phyloP scores from a whole-genome alignment of 2,113 vertebrate genomes.

The Spilogale gracilis region DNA sequence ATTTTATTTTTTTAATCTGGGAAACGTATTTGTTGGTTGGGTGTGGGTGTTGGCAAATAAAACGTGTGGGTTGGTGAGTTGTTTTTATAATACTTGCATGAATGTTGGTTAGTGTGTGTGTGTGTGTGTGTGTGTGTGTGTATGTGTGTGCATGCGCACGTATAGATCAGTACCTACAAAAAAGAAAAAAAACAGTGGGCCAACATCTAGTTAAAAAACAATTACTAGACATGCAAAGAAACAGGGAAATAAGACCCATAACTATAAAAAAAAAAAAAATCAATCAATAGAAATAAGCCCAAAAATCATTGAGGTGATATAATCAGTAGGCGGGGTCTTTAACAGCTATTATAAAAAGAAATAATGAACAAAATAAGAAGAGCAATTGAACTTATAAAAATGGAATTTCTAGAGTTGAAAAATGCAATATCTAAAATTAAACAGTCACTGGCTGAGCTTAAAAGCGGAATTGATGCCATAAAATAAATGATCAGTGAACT shows the following conservation, averaged over 20 bases:
- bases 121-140: too few species aligned
- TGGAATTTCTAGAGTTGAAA: not conserved
- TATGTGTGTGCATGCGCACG: too few species aligned
- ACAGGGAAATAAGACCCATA: not conserved
- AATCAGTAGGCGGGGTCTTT: not conserved
- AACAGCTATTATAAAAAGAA: not conserved
- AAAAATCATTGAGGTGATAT: not conserved
- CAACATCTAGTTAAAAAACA: not conserved
- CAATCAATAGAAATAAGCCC: not conserved
- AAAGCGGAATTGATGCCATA: not conserved
- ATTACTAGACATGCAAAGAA: not conserved
- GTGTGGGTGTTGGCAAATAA: conserved; percentile 54
- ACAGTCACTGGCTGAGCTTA: not conserved
- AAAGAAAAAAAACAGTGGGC: too few species aligned
- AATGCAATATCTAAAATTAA: not conserved
- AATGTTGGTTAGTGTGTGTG: too few species aligned
- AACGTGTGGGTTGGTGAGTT: conserved; percentile 32
- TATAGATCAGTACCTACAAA: too few species aligned
- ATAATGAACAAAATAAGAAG: not conserved
- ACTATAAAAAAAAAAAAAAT: not conserved
- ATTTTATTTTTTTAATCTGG: conserved; percentile 50
- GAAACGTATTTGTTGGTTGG: conserved; percentile 58
- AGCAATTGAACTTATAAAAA: not conserved
- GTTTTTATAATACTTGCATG: conserved; percentile 56
- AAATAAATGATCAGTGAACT: not conserved